These are phyloP conservation scores for Gymnoscopelus braueri DNA, from an alignment of 2,797 vertebrate species.

Conservation along the genomic window DNA sequence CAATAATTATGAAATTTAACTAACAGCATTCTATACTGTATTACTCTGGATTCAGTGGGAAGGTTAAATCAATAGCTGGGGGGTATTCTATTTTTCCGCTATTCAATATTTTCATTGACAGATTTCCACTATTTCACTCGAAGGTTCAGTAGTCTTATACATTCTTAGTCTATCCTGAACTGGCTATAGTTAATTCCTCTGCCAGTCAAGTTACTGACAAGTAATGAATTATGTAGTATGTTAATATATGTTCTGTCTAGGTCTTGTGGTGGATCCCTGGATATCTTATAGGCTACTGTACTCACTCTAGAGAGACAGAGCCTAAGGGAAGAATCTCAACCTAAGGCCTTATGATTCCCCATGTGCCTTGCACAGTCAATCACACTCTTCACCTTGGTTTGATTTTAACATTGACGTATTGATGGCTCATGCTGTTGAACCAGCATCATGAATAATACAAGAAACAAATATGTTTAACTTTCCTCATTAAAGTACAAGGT, in stretches of 20 bases:
- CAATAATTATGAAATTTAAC: not conserved
- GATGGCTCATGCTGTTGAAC: slow-evolving; percentile 64
- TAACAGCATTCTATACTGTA: slow-evolving; percentile 13
- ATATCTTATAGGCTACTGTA: slow-evolving; percentile 31
- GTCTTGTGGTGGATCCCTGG: slow-evolving; percentile 50
- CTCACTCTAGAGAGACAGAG: slow-evolving; percentile 34
- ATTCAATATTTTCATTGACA: slow-evolving; percentile 22
- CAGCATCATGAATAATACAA: slow-evolving; percentile 75
- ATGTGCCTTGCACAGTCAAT: slow-evolving; percentile 59
- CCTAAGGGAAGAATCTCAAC: slow-evolving; percentile 63
- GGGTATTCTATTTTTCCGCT: too few species aligned
- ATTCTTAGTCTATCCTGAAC: slow-evolving; percentile 47
- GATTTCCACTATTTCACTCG: slow-evolving; percentile 33
- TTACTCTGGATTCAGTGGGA: slow-evolving; percentile 17
- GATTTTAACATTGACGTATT: slow-evolving; percentile 73
- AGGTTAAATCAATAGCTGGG: slow-evolving; percentile 20
- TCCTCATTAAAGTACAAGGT: slow-evolving; percentile 65
- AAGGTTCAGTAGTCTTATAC: slow-evolving; percentile 38
- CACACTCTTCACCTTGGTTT: slow-evolving; percentile 71
- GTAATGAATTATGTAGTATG: slow-evolving; percentile 70
- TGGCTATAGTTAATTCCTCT: slow-evolving; percentile 60
- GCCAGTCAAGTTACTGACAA: slow-evolving; percentile 64
- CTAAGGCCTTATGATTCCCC: slow-evolving; percentile 60
- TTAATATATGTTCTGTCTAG: slow-evolving; percentile 61
- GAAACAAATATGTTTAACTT: slow-evolving; percentile 69